Base-by-base conservation (phyloP, 2,888 invertebrate species). In the Colostygia pectinataria region DNA sequence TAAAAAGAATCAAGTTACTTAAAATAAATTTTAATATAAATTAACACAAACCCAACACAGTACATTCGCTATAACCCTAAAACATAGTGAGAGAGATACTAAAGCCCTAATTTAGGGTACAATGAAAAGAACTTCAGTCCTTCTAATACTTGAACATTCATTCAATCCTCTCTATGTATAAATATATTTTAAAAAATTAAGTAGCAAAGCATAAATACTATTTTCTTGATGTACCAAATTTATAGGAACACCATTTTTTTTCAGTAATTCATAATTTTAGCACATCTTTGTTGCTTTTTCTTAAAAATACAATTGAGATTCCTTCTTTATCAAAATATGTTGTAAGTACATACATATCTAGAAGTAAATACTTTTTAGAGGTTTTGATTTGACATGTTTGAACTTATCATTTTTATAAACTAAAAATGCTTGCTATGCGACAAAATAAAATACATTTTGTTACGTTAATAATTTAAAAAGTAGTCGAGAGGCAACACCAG, bases 31-130 rank as follows among this genome's bases (percentile, higher is more conserved):
- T 87, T 87, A 87, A 78, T 88, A 89, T 89, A 89, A 90, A 86
- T 88, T 83, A 90, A 85, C 80, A 80, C 80, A 81, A 85, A 86
- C 88, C 90, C 90, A 89, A 88, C 86, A 89, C 85, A 88, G 81
- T 75, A 85, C 77, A 84, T 87, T 83, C 83, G 80, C 79, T 81
- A 79, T 72, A 51, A 73, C 69, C 76, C 77, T 79, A 83, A 68
- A 77, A 82, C 74, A 74, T 74, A 79, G 79, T 80, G 76, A 83
- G 80, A 84, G 78, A 83, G 80, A 85, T 82, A 80, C 87, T 68
- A 85, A 83, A 83, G 83, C 90, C 89, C 90, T 89, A 90, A 90
- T 90, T 90, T 90, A 90, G 89, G 90, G 89, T 90, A 89, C 90
- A 83, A 82, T 79, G 80, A 80, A 83, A 88, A 87, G 90, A 86